A percentile compares a stretch with the other conserved stretches of the same genome.
Conservation (phyloP, 2,888 invertebrate genomes). For the Drosophila quasianomalipes region DNA sequence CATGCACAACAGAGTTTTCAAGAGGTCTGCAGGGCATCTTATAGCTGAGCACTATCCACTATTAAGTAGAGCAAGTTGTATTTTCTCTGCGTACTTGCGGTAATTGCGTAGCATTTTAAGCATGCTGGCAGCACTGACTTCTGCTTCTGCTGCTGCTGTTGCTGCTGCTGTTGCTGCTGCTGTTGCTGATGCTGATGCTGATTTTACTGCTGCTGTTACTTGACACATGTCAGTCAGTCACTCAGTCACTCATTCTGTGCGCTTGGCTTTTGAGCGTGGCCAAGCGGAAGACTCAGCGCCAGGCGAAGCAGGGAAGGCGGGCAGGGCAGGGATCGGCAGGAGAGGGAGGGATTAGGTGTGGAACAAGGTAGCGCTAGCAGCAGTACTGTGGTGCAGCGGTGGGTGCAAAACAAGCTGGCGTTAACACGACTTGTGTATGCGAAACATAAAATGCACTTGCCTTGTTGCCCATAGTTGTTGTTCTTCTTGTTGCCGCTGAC, state of each 20-base stretch:
- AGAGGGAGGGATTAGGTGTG: neutral
- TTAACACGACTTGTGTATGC: conserved; percentile 51
- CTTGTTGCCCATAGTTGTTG: conserved; percentile 14
- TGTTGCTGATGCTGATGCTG: conserved; percentile 36
- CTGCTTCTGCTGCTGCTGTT: conserved; percentile 25
- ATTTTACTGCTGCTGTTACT: conserved; percentile 67
- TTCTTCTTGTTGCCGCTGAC: conserved; percentile 44
- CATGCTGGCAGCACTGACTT: conserved; percentile 55
- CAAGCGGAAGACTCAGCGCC: conserved; percentile 45
- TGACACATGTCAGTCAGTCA: conserved; percentile 79
- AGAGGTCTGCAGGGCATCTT: conserved; percentile 52
- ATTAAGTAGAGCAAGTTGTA: conserved; percentile 18
- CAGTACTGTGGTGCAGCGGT: conserved; percentile 3
- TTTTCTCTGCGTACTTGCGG: conserved; percentile 65
- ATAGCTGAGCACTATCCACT: conserved; percentile 29
- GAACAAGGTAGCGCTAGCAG: neutral
- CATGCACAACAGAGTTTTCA: neutral
- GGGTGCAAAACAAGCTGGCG: conserved; percentile 37
- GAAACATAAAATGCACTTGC: conserved; percentile 57
- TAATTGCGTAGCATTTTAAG: conserved; percentile 76
- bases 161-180: conserved; percentile 35
- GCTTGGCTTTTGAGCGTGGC: conserved; percentile 51
- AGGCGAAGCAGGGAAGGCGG: neutral
- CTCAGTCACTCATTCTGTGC: conserved; percentile 50
- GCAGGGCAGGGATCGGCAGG: neutral